These are phyloP conservation scores for Calyptommatus sinebrachiatus DNA, from an alignment of 2,113 vertebrate species.

Conservation along the genomic window DNA sequence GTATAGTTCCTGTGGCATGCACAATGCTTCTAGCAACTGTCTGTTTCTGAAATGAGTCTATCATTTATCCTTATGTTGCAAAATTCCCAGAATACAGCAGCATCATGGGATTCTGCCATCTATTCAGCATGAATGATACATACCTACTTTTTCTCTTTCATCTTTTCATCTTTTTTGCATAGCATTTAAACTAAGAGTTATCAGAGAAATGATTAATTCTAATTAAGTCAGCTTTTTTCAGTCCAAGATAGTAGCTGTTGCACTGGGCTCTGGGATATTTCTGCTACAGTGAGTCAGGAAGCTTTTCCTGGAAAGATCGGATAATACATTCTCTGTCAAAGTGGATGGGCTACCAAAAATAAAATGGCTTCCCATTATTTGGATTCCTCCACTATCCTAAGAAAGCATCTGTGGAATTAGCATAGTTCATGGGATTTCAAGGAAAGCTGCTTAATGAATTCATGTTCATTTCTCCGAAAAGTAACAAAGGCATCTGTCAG, in stretches of 20 bases:
- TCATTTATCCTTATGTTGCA: too few species aligned
- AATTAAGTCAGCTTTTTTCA: not conserved
- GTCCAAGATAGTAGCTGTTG: not conserved
- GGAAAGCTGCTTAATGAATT: slow-evolving; percentile 16
- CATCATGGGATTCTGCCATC: too few species aligned
- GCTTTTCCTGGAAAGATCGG: not conserved
- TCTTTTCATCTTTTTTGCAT: too few species aligned
- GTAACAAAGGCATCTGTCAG: slow-evolving; percentile 1
- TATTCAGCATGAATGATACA: too few species aligned
- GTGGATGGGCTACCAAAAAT: not conserved
- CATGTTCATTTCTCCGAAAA: slow-evolving; percentile 6
- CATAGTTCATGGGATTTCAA: slow-evolving; percentile 9
- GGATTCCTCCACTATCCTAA: not conserved
- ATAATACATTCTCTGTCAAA: not conserved
- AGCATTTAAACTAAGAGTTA: too few species aligned
- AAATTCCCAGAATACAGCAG: too few species aligned
- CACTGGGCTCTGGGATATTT: not conserved
- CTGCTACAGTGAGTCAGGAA: not conserved
- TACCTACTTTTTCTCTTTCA: too few species aligned
- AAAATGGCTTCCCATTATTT: not conserved
- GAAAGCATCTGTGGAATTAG: slow-evolving; percentile 8
- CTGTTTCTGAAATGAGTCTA: too few species aligned
- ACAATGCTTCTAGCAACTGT: too few species aligned
- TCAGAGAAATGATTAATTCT: not conserved
- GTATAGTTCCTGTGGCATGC: too few species aligned